These are phyloP conservation scores for Platysternon megacephalum DNA, from an alignment of 2,113 vertebrate genomes.

Conservation along the genomic window DNA sequence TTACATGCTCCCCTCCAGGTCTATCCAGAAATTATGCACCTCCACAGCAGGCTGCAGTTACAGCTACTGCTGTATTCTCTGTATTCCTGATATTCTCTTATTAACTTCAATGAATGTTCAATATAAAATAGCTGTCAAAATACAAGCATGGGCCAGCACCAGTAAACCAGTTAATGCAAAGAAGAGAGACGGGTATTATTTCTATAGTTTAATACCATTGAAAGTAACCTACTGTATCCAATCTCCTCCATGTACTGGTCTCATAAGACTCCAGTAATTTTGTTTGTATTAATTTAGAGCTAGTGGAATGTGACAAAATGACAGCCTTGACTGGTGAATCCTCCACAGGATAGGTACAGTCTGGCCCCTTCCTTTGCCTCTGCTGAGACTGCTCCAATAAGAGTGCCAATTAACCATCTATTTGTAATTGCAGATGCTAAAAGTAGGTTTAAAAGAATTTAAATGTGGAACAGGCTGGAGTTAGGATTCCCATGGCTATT, in stretches of 20 bases:
- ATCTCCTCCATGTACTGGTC: accelerated
- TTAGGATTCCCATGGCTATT: not conserved
- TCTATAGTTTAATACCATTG: not conserved
- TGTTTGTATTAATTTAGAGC: not conserved
- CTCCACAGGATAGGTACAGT: not conserved
- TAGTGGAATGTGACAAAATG: constrained; percentile 10
- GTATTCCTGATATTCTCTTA: not conserved
- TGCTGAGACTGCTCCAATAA: not conserved
- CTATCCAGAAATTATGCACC: not conserved
- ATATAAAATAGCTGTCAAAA: not conserved
- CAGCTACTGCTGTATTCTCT: not conserved
- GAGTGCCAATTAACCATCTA: not conserved
- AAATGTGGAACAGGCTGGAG: not conserved
- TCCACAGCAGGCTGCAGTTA: not conserved
- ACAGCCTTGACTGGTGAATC: not conserved
- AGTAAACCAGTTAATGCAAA: not conserved
- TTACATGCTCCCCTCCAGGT: not conserved
- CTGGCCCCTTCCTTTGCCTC: accelerated
- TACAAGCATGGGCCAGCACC: not conserved
- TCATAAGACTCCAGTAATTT: not conserved
- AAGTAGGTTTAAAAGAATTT: not conserved
- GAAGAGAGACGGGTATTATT: not conserved
- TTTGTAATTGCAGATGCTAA: not conserved
- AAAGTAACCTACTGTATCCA: not conserved
- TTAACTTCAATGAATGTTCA: not conserved